Evolutionary conservation across 1,140 invertebrate species (phyloP), one percentile per base, ranked within the genome.

Genomic region (Drosophila novamexicana): DNA sequence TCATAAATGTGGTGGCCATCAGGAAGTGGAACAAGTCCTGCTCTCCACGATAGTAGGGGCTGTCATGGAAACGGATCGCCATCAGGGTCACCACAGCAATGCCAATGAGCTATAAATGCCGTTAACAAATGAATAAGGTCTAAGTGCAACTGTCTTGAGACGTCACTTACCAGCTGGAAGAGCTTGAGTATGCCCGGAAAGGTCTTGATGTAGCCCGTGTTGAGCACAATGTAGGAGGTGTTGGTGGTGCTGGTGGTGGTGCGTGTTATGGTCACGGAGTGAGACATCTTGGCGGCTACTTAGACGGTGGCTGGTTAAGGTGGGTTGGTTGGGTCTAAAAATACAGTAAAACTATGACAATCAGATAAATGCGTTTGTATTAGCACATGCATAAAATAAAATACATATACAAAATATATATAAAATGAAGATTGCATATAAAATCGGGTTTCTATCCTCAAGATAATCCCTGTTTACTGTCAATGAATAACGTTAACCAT

Each of bases 241-340:
- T 94, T 94, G 22, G 94, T 95, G 5, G 95, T 95, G 12, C 96
- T 96, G n/a, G 96, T 96, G 16, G 96, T 96, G 22, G 96, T 96
- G 69, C 96, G 94, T 12, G 96, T 96, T 44, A 97, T 96, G 40
- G 96, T 97, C 75, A 97, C 96, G 40, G 95, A 94, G 93, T 97
- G 96, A 70, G 96, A 97, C 96, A 97, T 97, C 73, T 92, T 95
- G 76, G 52, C 53, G 56, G 58, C 56, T 78, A n/a, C 29, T 47
- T 57, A 53, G 57, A 45, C 64, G 65, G 59, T 75, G 45, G 39
- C 45, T 49, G 39, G 34, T 63, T 29, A 52, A 52, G 71, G 63
- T 75, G 61, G 75, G 47, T 72, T 67, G 50, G 44, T 63, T 71
- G 56, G 50, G 49, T 64, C 57, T 73, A 7, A 3, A 49, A 14